Base-by-base conservation (phyloP, 2,113 vertebrate species). In the Dipodomys spectabilis region DNA sequence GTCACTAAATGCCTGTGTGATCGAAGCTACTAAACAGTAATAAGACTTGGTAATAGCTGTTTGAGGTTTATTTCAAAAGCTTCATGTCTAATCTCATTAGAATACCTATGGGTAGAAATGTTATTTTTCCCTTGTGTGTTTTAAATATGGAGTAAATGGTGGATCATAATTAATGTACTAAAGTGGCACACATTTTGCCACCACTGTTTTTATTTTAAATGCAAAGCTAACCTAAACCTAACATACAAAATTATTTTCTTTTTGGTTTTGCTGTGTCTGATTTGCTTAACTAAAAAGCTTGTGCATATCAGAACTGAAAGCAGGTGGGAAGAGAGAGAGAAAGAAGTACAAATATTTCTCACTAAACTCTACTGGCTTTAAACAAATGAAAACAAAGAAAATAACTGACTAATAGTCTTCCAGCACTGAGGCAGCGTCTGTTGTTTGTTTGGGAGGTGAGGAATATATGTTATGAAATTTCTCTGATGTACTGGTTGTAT, bases 321-420 rank as follows among this genome's bases (percentile, higher is more conserved):
- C 12, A 6, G 19, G 67, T 28, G 4, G 64, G 13, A 4, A 68
- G 25, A 68, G 7, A 68, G 65, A 68, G 23, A 68, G 16, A 16
- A 5, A 7, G 6, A n/a, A 13, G 39, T 32, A 44, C 23, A 74
- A 11, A 28, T 25, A 44, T 98, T 98, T 99, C 98, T 98, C 98
- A 98, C 96, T 97, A 96, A 98, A 98, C 97, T 98, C 97, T 97
- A 97, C 97, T 97, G 97, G 25, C 57, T 93, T 95, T 92, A 89
- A 92, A 82, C 30, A 95, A 98, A 98, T 98, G 97, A 96, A 98
- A 99, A 99, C 98, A 99, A 99, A 98, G 98, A 98, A 97, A 95
- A 97, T 87, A 98, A 98, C 99, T 98, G 98, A 98, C 98, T 99
- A 98, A 99, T 98, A 98, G 98, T 98, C 98, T 98, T 98, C 98